A percentile compares a stretch with the other conserved stretches of the same genome.
Evolutionary conservation across 2,888 invertebrate genomes (phyloP).

Genomic region (Drosophila prostipennis): DNA sequence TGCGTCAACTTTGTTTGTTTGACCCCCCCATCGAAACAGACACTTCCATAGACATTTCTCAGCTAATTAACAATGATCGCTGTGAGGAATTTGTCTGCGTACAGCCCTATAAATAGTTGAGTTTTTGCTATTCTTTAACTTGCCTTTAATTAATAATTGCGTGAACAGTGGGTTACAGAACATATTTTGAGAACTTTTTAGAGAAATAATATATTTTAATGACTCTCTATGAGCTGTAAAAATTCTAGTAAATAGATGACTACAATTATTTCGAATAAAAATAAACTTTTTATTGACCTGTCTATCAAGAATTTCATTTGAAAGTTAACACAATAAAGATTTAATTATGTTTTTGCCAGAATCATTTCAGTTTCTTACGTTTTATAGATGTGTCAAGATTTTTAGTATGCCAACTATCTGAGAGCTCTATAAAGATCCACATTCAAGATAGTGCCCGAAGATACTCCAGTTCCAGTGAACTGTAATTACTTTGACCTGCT

Average conservation of each 20-base stretch:
- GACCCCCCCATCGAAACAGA: constrained; percentile 18
- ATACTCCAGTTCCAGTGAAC: constrained; percentile 42
- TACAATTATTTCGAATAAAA: too few relatives aligned
- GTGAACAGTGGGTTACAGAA: neutral
- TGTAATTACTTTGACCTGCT: constrained; percentile 80
- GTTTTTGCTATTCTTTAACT: constrained; percentile 1
- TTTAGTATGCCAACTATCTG: constrained; percentile 24
- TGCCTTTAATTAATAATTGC: neutral
- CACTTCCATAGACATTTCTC: constrained; percentile 35
- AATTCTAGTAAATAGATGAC: neutral
- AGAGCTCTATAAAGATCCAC: constrained; percentile 28
- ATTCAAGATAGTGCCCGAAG: constrained; percentile 9
- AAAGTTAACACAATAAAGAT: constrained; percentile 7
- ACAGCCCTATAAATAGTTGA: constrained; percentile 18
- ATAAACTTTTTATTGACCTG: neutral
- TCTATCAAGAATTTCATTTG: neutral
- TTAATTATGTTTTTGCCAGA: constrained; percentile 12
- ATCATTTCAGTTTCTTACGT: neutral
- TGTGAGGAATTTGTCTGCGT: constrained; percentile 33
- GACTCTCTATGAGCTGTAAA: neutral
- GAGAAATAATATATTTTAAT: too few relatives aligned
- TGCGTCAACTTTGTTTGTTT: constrained; percentile 35
- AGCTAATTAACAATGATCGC: constrained; percentile 66
- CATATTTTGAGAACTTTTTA: neutral
- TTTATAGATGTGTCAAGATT: constrained; percentile 14